A percentile compares a stretch with the other conserved stretches of the same genome.
These are phyloP conservation scores for Saguinus midas DNA, from an alignment of 2,113 vertebrate species.

Conservation along the genomic window DNA sequence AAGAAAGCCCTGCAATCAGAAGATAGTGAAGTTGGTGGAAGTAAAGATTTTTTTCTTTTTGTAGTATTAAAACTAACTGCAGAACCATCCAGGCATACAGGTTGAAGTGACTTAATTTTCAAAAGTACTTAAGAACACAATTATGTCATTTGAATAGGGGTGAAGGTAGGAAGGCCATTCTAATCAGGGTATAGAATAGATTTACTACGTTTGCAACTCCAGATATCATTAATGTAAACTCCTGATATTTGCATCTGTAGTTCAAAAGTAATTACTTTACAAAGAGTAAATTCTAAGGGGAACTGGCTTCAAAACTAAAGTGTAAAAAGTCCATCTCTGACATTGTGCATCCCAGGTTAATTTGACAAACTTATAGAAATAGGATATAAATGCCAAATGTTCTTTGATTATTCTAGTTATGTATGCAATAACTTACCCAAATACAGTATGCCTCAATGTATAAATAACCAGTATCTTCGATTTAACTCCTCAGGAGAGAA, in stretches of 20 bases:
- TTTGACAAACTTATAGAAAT: background rate
- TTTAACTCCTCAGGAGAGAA: background rate
- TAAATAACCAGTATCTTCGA: background rate
- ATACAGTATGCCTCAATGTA: background rate
- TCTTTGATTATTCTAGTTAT: background rate
- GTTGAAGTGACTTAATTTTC: conserved; percentile 23
- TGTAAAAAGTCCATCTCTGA: background rate
- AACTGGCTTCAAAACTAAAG: background rate
- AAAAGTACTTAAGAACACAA: background rate
- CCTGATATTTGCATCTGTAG: background rate
- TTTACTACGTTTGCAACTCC: background rate
- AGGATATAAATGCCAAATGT: background rate
- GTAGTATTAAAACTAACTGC: background rate
- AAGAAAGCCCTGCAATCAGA: background rate
- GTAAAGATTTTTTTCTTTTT: conserved; percentile 33
- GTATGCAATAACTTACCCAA: background rate
- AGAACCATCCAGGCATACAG: background rate
- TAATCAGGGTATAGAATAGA: background rate
- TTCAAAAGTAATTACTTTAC: conserved; percentile 14
- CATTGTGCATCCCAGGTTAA: background rate
- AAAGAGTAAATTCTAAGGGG: background rate
- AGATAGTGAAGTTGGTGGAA: background rate
- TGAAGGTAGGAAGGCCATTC: background rate
- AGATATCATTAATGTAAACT: background rate
- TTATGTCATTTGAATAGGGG: background rate